Conservation (phyloP, 2,113 vertebrate species). For the Fukomys damarensis region DNA sequence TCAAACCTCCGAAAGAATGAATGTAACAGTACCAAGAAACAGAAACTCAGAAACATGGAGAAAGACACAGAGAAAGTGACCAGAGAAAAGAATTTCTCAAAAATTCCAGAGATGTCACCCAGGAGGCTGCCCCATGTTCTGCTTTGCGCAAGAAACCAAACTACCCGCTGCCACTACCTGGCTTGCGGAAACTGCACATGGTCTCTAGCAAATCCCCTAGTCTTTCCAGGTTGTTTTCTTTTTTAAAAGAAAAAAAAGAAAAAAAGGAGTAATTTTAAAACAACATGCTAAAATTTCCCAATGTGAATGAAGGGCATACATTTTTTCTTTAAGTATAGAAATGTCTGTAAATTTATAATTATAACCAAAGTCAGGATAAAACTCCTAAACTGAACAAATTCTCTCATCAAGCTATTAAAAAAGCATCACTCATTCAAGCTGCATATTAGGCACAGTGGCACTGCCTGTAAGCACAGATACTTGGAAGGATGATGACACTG, state of each 20-base stretch:
- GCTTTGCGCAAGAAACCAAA: not conserved
- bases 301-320: not conserved
- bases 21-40: not conserved
- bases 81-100: not conserved
- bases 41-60: not conserved
- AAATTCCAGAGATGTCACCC: not conserved
- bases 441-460: not conserved
- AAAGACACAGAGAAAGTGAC: not conserved
- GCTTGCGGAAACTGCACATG: rapidly evolving
- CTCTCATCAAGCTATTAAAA: not conserved
- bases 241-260: no score
- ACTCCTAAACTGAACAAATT: not conserved
- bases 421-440: not conserved
- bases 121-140: no score
- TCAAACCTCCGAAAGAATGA: not conserved
- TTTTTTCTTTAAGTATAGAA: not conserved
- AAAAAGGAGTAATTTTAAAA: conserved; percentile 5
- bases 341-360: not conserved
- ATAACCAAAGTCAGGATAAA: not conserved
- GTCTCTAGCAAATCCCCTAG: not conserved
- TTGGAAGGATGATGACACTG: not conserved
- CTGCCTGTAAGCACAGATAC: not conserved
- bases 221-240: not conserved
- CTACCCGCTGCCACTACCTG: not conserved
- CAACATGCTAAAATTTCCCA: not conserved